phyloP scores from a whole-genome alignment of 1,140 invertebrate genomes.

The Sinonovacula constricta region DNA sequence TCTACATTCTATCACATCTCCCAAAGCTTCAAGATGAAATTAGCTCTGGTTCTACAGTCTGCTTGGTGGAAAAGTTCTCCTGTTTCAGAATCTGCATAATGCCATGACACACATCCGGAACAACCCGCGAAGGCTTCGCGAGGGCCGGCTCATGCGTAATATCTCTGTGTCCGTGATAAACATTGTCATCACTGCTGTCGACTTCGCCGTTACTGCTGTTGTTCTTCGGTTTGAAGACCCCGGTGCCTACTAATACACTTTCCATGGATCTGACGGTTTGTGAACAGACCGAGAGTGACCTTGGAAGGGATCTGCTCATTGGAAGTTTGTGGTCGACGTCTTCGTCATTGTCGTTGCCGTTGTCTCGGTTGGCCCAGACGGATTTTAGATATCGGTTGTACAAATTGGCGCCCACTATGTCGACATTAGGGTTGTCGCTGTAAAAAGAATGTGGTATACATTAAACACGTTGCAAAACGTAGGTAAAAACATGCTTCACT shows the following conservation, averaged over 20 bases:
- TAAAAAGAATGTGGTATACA: too few relatives aligned
- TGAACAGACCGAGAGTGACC: constrained; percentile 56
- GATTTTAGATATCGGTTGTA: constrained; percentile 83
- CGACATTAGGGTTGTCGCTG: constrained; percentile 86
- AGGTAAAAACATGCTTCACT: too few relatives aligned
- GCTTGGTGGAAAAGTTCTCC: too few relatives aligned
- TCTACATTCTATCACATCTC: too few relatives aligned
- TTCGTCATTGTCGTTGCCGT: constrained; percentile 28
- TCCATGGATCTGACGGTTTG: constrained; percentile 72
- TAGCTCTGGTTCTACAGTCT: too few relatives aligned
- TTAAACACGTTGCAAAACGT: too few relatives aligned
- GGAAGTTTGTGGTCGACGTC: constrained; percentile 25
- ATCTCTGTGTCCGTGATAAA: constrained; percentile 76
- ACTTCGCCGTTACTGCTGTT: too few relatives aligned
- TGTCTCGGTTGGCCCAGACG: constrained; percentile 34
- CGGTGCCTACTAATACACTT: constrained; percentile 77
- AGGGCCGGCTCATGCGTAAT: constrained; percentile 72
- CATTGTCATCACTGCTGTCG: constrained; percentile 39
- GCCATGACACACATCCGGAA: constrained; percentile 70
- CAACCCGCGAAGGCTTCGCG: constrained; percentile 66
- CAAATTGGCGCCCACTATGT: constrained; percentile 86
- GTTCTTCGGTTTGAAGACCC: constrained; percentile 73
- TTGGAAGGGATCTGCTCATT: constrained; percentile 66
- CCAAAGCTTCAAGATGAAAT: too few relatives aligned
- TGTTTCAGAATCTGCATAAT: constrained; percentile 68